Percentiles rank a stretch among this genome's conserved stretches.
Evolutionary conservation across 2,888 invertebrate genomes (phyloP).

Genomic region (Eulithis testata): DNA sequence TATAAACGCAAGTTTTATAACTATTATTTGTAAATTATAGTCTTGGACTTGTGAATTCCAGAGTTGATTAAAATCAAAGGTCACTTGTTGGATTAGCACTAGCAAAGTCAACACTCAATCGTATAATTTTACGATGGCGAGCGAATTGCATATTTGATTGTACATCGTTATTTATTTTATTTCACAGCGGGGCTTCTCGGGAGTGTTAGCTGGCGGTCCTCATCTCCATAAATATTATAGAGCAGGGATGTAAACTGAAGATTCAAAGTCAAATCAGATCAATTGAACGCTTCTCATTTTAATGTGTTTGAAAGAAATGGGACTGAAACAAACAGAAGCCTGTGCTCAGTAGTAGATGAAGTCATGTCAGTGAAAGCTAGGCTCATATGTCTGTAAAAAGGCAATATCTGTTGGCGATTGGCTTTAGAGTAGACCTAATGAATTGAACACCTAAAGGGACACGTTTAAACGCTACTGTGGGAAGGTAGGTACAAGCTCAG

Average conservation of each 20-base stretch:
- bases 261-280: slow-evolving; percentile 4
- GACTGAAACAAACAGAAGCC: too few relatives aligned
- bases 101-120: slow-evolving; percentile 27
- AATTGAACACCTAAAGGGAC: too few relatives aligned
- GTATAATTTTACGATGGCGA: slow-evolving; percentile 49
- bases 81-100: slow-evolving; percentile 25
- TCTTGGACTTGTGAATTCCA: background rate
- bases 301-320: background rate
- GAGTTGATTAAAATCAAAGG: slow-evolving; percentile 19
- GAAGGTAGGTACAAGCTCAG: too few relatives aligned
- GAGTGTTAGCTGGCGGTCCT: slow-evolving; percentile 63
- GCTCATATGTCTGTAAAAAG: too few relatives aligned
- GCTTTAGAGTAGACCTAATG: too few relatives aligned
- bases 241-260: slow-evolving; percentile 36
- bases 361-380: too few relatives aligned
- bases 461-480: too few relatives aligned
- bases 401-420: too few relatives aligned
- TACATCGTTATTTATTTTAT: slow-evolving; percentile 59
- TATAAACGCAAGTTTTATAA: background rate
- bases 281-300: background rate
- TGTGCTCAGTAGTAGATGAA: too few relatives aligned
- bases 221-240: slow-evolving; percentile 62
- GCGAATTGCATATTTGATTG: slow-evolving; percentile 63
- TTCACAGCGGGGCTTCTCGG: slow-evolving; percentile 62
- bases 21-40: slow-evolving; percentile 7